phyloP scores from a whole-genome alignment of 2,888 invertebrate genomes.

The Archips xylosteana region DNA sequence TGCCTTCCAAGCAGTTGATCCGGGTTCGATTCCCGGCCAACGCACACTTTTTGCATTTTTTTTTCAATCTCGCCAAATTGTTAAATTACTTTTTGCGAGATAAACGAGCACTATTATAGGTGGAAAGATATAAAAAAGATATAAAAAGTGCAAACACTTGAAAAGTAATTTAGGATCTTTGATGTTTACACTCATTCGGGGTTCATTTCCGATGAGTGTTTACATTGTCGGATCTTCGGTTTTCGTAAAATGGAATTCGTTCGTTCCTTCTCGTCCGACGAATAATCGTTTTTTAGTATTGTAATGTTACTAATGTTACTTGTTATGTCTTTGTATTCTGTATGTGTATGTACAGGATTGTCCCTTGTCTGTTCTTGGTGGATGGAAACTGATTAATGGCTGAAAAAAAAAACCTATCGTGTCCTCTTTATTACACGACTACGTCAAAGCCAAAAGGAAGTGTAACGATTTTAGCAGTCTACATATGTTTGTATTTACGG shows the following conservation, averaged over 20 bases:
- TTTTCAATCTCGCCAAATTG: not conserved
- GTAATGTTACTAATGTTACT: not conserved
- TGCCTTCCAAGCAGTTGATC: constrained; percentile 84
- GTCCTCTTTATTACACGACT: too few species aligned
- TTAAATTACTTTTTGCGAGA: not conserved
- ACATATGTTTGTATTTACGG: too few species aligned
- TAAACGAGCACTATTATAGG: not conserved
- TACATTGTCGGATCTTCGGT: constrained; percentile 25
- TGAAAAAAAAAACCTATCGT: too few species aligned
- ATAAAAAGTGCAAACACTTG: constrained; percentile 31
- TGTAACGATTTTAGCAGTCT: too few species aligned
- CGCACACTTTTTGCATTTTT: constrained; percentile 71
- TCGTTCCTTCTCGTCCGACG: not conserved
- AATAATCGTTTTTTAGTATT: not conserved
- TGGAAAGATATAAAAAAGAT: not conserved
- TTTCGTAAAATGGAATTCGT: constrained; percentile 4
- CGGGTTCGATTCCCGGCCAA: constrained; percentile 83
- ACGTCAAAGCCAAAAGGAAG: too few species aligned
- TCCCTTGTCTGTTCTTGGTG: too few species aligned
- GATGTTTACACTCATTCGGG: constrained; percentile 26
- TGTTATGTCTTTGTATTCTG: not conserved
- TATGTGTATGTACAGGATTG: too few species aligned
- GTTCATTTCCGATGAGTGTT: constrained; percentile 35
- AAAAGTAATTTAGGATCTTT: constrained; percentile 35
- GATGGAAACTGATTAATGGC: too few species aligned